Evolutionary conservation across 2,113 vertebrate species (phyloP).

Genomic region (Brachypteracias leptosomus): DNA sequence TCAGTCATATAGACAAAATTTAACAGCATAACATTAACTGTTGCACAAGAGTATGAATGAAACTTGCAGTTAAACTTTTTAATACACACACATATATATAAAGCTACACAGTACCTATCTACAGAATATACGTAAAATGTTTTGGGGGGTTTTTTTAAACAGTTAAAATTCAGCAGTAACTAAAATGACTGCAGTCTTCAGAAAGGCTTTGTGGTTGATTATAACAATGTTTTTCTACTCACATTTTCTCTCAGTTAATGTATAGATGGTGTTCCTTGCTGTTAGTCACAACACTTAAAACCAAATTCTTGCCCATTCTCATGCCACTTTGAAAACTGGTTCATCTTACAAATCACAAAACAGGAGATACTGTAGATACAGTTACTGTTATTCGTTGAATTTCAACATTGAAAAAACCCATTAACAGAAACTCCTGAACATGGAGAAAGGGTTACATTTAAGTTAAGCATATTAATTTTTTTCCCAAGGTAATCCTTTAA

Average conservation of each 20-base stretch:
- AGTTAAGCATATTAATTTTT: background rate
- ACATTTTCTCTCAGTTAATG: background rate
- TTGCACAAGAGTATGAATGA: background rate
- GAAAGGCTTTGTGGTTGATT: background rate
- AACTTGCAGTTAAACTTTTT: background rate
- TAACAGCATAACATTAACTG: background rate
- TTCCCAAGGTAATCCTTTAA: background rate
- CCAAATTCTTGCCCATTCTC: background rate
- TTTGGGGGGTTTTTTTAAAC: background rate
- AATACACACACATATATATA: fast-evolving
- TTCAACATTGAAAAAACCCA: background rate
- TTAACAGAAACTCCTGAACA: background rate
- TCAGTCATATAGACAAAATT: background rate
- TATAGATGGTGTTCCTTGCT: background rate
- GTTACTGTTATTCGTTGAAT: background rate
- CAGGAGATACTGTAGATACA: background rate
- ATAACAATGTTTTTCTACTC: background rate
- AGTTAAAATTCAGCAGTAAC: background rate
- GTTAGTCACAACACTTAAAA: background rate
- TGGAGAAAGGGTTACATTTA: background rate
- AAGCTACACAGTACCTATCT: background rate
- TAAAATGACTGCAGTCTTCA: background rate
- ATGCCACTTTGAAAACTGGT: background rate
- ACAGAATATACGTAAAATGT: background rate
- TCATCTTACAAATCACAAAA: background rate